Percentiles rank a stretch among this genome's conserved stretches.
phyloP scores from a whole-genome alignment of 1,140 invertebrate species.

The Sycophila sp. region DNA sequence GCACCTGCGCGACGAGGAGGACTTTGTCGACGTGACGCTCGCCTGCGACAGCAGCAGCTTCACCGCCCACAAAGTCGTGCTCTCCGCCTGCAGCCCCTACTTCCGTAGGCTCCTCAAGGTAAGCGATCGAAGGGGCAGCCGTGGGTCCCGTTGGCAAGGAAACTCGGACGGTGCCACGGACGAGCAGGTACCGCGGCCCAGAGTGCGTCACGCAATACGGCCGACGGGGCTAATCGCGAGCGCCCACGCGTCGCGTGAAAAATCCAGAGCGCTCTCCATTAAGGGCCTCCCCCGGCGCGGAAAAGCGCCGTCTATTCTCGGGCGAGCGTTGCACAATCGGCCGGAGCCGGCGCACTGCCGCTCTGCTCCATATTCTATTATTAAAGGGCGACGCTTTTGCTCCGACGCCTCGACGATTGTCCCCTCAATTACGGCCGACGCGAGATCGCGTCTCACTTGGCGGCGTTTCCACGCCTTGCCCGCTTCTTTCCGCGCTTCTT shows the following conservation, averaged over 20 bases:
- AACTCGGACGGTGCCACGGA: neutral
- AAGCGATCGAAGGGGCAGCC: neutral
- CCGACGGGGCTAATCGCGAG: too few relatives aligned
- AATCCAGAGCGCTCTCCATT: neutral
- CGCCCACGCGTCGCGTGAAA: neutral
- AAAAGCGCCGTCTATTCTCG: neutral
- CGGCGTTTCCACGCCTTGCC: neutral
- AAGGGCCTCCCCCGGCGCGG: slow-evolving; percentile 14
- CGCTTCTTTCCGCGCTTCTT: neutral
- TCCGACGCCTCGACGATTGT: too few relatives aligned
- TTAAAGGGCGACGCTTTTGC: slow-evolving; percentile 40
- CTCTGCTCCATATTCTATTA: slow-evolving; percentile 50
- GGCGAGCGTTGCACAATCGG: slow-evolving; percentile 5
- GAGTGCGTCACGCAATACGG: neutral
- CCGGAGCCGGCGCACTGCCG: slow-evolving; percentile 2
- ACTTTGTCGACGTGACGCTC: slow-evolving; percentile 91
- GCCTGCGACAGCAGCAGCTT: slow-evolving; percentile 90
- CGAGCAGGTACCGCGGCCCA: neutral
- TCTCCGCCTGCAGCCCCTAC: slow-evolving; percentile 92
- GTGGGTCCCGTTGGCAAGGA: neutral
- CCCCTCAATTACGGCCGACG: too few relatives aligned
- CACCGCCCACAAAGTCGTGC: slow-evolving; percentile 89
- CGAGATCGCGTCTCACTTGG: too few relatives aligned
- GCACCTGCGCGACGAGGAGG: slow-evolving; percentile 84
- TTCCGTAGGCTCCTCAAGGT: slow-evolving; percentile 88